These are phyloP conservation scores for Sphenopsis melanotis DNA, from an alignment of 2,797 vertebrate genomes.

Conservation along the genomic window DNA sequence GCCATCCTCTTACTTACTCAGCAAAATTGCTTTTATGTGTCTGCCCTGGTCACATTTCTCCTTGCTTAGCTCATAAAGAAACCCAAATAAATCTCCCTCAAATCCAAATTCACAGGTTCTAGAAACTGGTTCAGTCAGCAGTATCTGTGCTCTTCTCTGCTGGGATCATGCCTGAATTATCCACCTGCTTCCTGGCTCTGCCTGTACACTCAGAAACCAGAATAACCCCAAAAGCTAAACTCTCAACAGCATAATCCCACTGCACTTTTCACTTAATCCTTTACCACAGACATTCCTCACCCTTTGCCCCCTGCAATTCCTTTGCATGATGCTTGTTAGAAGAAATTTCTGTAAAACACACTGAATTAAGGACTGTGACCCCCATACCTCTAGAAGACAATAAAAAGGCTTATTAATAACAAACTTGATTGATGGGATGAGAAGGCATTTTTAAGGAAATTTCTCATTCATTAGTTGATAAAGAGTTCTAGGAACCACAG, in stretches of 20 bases:
- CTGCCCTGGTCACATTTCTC: not conserved
- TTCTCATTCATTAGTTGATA: not conserved
- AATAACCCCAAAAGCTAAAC: not conserved
- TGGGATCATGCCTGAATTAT: not conserved
- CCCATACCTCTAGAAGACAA: not conserved
- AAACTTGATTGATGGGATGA: not conserved
- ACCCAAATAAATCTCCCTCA: not conserved
- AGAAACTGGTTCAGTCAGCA: not conserved
- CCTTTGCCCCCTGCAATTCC: not conserved
- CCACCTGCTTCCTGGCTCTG: not conserved
- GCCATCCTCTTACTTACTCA: not conserved
- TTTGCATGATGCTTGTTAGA: not conserved
- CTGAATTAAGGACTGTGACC: not conserved
- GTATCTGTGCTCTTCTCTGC: not conserved
- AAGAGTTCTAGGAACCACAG: not conserved
- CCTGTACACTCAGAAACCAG: not conserved
- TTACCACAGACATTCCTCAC: not conserved
- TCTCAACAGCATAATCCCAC: not conserved
- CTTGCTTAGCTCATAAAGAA: not conserved
- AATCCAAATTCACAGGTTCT: not conserved
- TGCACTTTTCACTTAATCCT: not conserved
- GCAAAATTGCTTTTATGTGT: not conserved
- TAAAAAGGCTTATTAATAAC: not conserved
- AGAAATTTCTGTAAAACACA: rapidly evolving
- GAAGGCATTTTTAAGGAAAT: not conserved